Base-by-base conservation (phyloP, 1,140 invertebrate genomes). In the Mylabris phalerata region DNA sequence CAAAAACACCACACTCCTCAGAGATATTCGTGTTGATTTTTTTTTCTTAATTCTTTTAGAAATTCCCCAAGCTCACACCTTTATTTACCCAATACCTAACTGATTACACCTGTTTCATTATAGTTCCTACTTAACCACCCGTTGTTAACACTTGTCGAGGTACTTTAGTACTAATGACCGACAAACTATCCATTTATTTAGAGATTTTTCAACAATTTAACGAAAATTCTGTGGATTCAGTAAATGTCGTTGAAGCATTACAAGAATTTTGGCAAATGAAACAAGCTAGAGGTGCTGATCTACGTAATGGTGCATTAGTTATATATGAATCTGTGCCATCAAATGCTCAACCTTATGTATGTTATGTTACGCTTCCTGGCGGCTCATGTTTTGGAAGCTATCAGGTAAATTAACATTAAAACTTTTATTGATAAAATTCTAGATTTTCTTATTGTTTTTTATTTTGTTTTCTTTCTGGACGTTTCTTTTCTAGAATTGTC, bases 191-290 rank as follows among this genome's bases (percentile, higher is more conserved):
- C 27, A 54, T 54, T 54, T 46, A 54, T 54, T 46, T 51, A 13
- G 4, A 32, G 32, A 32, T 32, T 11, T 42, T 42, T 42, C 41
- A 42, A 42, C 13, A 19, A 6, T 13, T 73, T 80, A 78, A 60
- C 32, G 32, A 32, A 32, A 32, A 32, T 32, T 32, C 32, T 32
- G 32, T 32, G 32, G 32, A 32, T 32, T 32, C 76, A 89, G 92
- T 95, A 59, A 95, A 97, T 78, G 93, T 96, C 9, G 92, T 96
- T 26, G 93, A 96, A 77, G 93, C 93, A 7, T 77, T 97, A 26
- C 93, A 96, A 76, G 93, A 95, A 77, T 97, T 97, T 75, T 97
- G 93, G 93, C 92, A 95, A 77, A 93, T 95, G 90, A 96, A 97
- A 76, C 88, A 90, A 68, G 84, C 88, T 32, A 77, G 92, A 62